Conservation (phyloP, 2,113 vertebrate genomes). For the Chlorocebus sabaeus region DNA sequence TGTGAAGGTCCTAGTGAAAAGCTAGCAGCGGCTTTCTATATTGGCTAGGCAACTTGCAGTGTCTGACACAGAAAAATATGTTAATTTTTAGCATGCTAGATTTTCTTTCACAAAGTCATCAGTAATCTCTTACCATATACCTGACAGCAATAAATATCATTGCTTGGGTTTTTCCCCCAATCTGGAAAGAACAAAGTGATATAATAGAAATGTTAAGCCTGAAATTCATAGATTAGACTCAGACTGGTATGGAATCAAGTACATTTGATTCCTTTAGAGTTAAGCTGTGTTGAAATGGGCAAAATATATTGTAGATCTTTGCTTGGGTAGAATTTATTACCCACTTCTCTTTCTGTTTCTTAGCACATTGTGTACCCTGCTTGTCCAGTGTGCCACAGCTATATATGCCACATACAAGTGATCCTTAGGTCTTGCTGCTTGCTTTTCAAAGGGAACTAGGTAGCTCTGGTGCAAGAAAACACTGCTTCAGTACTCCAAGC, state of each 20-base stretch:
- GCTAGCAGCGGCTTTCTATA: background rate
- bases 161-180: background rate
- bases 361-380: background rate
- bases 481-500: background rate
- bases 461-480: background rate
- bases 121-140: background rate
- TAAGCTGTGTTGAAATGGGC: background rate
- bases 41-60: background rate
- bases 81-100: background rate
- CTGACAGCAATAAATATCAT: background rate
- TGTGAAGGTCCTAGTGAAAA: conserved; percentile 8
- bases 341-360: background rate
- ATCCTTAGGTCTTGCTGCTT: background rate
- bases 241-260: background rate
- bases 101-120: conserved; percentile 16
- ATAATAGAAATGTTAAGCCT: background rate
- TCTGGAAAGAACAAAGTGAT: background rate
- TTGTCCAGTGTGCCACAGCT: background rate
- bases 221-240: background rate
- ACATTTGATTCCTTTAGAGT: background rate
- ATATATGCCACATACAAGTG: background rate
- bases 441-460: background rate
- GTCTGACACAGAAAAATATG: background rate
- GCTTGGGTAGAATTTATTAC: background rate
- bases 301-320: background rate